These are phyloP conservation scores for Eidolon helvum DNA, from an alignment of 2,113 vertebrate genomes.

Conservation along the genomic window DNA sequence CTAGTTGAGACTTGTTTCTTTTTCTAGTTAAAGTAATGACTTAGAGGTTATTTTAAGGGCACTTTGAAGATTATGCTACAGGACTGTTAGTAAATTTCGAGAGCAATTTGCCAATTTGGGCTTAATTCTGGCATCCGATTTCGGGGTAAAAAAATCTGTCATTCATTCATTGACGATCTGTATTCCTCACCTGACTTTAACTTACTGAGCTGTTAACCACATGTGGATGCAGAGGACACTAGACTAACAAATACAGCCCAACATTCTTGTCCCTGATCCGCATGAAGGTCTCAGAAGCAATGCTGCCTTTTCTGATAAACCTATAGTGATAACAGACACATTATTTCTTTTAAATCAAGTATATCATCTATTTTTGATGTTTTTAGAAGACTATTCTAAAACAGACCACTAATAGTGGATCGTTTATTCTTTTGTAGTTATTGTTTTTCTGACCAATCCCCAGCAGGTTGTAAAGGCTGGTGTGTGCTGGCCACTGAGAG, in stretches of 20 bases:
- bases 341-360: neutral
- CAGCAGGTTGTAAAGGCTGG: neutral
- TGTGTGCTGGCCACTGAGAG: neutral
- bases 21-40: slow-evolving; percentile 30
- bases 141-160: neutral
- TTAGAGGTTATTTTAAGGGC: slow-evolving; percentile 8
- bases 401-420: neutral
- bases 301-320: neutral
- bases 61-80: neutral
- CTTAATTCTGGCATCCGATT: neutral
- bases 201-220: neutral
- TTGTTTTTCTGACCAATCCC: neutral
- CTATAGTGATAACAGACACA: neutral
- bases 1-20: slow-evolving; percentile 32
- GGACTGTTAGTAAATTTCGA: neutral
- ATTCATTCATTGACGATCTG: neutral
- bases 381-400: neutral
- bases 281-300: neutral
- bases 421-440: neutral
- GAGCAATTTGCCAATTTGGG: neutral
- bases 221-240: neutral
- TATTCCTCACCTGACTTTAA: neutral
- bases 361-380: neutral
- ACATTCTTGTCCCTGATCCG: neutral
- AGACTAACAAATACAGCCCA: too few relatives aligned